These are phyloP conservation scores for Eilema sororculum DNA, from an alignment of 2,888 invertebrate genomes.

Conservation along the genomic window DNA sequence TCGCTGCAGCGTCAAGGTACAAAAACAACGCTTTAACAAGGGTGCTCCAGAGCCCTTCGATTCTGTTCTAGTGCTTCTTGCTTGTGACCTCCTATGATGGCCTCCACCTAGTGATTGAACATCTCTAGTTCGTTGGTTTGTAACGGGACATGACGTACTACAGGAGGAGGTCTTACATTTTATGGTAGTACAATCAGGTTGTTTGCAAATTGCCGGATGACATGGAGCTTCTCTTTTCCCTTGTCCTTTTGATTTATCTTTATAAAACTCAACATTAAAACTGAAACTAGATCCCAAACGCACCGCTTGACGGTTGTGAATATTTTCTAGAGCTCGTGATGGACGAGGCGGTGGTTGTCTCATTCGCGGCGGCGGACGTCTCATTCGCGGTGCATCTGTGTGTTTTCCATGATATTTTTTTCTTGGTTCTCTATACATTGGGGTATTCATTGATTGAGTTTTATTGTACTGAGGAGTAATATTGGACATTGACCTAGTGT, in stretches of 20 bases:
- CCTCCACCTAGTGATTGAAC: background rate
- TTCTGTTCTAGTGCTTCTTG: conserved; percentile 25
- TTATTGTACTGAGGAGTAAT: conserved; percentile 10
- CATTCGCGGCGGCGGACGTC: background rate
- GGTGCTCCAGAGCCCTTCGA: conserved; percentile 37
- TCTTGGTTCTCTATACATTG: background rate
- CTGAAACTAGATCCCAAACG: conserved; percentile 41
- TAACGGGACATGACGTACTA: conserved; percentile 8
- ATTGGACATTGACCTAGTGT: conserved; percentile 26
- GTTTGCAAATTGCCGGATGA: conserved; percentile 10
- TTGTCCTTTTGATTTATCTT: conserved; percentile 28
- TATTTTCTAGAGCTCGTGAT: conserved; percentile 18
- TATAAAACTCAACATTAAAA: conserved; percentile 48
- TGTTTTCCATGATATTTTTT: conserved; percentile 12
- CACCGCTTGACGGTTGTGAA: conserved; percentile 22
- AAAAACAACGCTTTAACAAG: conserved; percentile 53
- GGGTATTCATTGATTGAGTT: conserved; percentile 11
- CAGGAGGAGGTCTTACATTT: conserved; percentile 18
- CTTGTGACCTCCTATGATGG: conserved; percentile 23
- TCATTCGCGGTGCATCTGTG: conserved; percentile 3
- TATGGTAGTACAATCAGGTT: background rate
- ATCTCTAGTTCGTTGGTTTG: conserved; percentile 5
- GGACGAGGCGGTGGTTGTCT: conserved; percentile 8
- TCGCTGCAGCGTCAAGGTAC: conserved; percentile 52
- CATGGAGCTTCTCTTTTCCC: background rate